Base-by-base conservation (phyloP, 2,888 invertebrate species). In the Limenitis camilla region DNA sequence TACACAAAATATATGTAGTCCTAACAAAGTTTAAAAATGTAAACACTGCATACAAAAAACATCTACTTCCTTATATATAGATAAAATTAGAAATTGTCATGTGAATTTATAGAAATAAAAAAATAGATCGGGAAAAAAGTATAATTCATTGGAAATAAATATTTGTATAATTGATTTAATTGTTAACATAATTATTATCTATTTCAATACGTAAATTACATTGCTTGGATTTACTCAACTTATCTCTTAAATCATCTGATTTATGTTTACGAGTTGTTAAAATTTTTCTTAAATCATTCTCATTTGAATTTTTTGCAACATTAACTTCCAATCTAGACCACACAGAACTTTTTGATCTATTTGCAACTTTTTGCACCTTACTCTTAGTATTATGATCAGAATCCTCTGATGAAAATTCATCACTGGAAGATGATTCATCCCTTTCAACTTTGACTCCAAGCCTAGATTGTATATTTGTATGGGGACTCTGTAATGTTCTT, bases 271-370 rank as follows among this genome's bases (percentile, higher is more conserved):
- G 77, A 51, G 76, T 76, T 68, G 76, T 82, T 35, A 85, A 64
- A 51, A 77, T 74, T 62, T 80, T 73, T 48, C 87, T 65, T 58
- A 86, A 72, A 62, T 85, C 87, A 67, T 66, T 81, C 53, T 69
- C 66, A 42, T 62, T 58, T 59, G 59, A 52, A 56, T 61, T 65
- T 59, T 57, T 68, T 32, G 67, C 33, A 19, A 39, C 39, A 33
- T 44, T 44, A 1, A 33, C 69, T 60, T 90, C 89, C 59, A 90
- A 69, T 72, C 90, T 82, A 5, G 90, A 84, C 90, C 90, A 91
- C 5, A 91, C 90, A 66, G 76, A 72, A 46, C 74, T 74, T 47
- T 72, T 78, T 39, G 76, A 76, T 52, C 63, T 61, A 66, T 75
- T 72, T 39, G 64, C 70, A 8, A 86, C 74, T 71, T 77, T 85